Percentiles rank a stretch among this genome's conserved stretches.
Conservation (phyloP, 2,888 invertebrate genomes). For the Sialis lutaria region DNA sequence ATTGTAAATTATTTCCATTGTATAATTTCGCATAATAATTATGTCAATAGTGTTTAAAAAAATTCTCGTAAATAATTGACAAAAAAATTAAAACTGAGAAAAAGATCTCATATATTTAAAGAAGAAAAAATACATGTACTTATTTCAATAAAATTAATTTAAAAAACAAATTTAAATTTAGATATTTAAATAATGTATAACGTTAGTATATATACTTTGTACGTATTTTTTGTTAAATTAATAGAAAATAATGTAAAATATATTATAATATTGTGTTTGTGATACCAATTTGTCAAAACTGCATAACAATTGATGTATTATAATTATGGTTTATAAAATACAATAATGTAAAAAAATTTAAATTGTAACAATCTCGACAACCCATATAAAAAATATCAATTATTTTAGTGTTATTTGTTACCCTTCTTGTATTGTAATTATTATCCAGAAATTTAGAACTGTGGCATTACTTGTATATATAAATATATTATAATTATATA, state of each 20-base stretch:
- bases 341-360: neutral
- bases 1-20: neutral
- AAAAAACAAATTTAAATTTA: neutral
- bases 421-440: slow-evolving; percentile 4
- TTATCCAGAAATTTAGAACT: slow-evolving; percentile 6
- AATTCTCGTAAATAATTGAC: neutral
- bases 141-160: neutral
- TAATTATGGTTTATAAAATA: neutral
- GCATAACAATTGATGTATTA: neutral
- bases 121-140: neutral
- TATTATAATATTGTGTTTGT: too few species aligned
- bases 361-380: neutral
- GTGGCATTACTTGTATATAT: slow-evolving; percentile 20
- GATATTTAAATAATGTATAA: neutral
- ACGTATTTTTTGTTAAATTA: too few species aligned
- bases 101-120: neutral
- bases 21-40: neutral
- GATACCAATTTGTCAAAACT: neutral
- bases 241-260: too few species aligned
- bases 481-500: slow-evolving; percentile 6
- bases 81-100: neutral
- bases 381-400: neutral
- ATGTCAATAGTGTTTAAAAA: neutral
- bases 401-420: slow-evolving; percentile 11
- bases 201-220: too few species aligned